Base-by-base conservation (phyloP, 2,113 vertebrate species). In the Anarhynchus alexandrinus region DNA sequence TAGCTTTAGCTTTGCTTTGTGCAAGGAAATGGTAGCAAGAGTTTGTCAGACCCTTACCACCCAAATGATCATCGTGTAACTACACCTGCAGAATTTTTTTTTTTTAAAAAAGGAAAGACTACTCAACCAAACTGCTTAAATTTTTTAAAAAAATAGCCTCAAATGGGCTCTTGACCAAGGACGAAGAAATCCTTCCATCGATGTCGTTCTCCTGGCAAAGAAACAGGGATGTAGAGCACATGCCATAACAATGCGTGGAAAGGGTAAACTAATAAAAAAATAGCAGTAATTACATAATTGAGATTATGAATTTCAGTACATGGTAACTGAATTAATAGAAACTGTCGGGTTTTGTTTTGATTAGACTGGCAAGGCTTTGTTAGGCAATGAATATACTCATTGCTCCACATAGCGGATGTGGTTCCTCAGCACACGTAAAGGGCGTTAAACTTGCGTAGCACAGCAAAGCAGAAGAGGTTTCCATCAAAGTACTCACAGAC, bases 351-450 rank as follows among this genome's bases (percentile, higher is more conserved):
- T 89, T 89, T 58, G 43, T 80, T 80, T 51, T 0, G 0, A 19
- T 57, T 29, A 62, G 27, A 26, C 38, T 27, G 23, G 22, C 30
- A 61, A 67, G 54, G 15, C 30, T 71, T 55, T 45, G 16, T 70
- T 54, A 79, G 57, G 20, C 4, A 8, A 49, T 17, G 17, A 71
- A 47, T 14, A 21, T 17, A n/a, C 34, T 62, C 2, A 0, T 20
- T 65, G 62, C 19, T 52, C 20, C 58, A 38, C 0, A 2, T 15
- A 47, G 52, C 0, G 0, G 20, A 58, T 32, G 36, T 58, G 47
- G 26, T 40, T 93, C 67, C 30, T 86, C 77, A 77, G 77, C 38
- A 4, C 7, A 55, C 0, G 0, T 36, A 40, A 40, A 40, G 3
- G 0, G 6, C 45, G 40, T 14, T 65, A 17, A 78, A 64, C 21